Evolutionary conservation across 2,113 vertebrate species (phyloP), one percentile per base, ranked within the genome.

Genomic region (Psettodes erumei): DNA sequence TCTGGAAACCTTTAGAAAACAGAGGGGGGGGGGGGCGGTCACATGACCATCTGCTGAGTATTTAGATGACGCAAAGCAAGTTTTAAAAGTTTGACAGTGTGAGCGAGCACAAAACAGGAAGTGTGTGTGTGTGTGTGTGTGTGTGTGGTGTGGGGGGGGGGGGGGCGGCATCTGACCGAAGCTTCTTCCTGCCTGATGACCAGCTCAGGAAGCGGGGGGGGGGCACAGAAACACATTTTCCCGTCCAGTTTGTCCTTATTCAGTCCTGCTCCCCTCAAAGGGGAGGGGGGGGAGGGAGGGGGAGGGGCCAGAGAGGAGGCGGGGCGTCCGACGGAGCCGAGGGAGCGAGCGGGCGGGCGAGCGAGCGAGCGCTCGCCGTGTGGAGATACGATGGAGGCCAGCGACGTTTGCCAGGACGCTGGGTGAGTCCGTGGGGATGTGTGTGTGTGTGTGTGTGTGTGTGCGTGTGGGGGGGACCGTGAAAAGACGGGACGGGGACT

Each of bases 171-270:
- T 85, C 72, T 77, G 82, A 76, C 71, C 77, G 65, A 59, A 86
- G 65, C 19, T 18, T 82, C 89, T 90, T 91, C 88, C 89, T 92
- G 87, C 70, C 51, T 84, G 23, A 76, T 21, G 18, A 58, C 38
- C 72, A 62, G 82, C 84, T 75, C 85, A 92, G 88, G 89, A 91
- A 92, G 91, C 86, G 65, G 79, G 68, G 71, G 75, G 77, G 74
- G 84, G 82, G 78, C 77, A 64, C 12, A 71, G 38, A 71, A 37
- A 78, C 66, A 74, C 1, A 55, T 79, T 89, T 88, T 89, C 80
- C 83, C 79, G 60, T 62, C 51, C 77, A 75, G 69, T 75, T 58
- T 53, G 27, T 75, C 84, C 87, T 90, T 83, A 70, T 87, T 86
- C 82, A 83, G 81, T 53, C 75, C 62, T 65, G 61, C 54, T 85